A percentile compares a stretch with the other conserved stretches of the same genome.
phyloP scores from a whole-genome alignment of 1,140 invertebrate genomes.

The Rhagoletis zephyria region DNA sequence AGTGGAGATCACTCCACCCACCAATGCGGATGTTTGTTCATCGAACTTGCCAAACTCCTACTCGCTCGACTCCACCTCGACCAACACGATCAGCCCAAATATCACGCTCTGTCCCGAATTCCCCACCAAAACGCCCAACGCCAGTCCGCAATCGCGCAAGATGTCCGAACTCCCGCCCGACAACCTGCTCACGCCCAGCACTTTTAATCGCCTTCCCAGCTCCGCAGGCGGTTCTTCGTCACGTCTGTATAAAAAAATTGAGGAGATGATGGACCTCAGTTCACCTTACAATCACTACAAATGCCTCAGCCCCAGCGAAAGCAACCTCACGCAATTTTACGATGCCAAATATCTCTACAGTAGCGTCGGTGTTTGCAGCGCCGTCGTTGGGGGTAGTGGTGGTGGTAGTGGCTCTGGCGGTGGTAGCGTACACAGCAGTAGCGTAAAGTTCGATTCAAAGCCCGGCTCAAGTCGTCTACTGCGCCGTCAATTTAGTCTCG shows the following conservation, averaged over 20 bases:
- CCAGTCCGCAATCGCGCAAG: constrained; percentile 68
- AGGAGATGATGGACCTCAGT: constrained; percentile 78
- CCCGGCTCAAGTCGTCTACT: constrained; percentile 75
- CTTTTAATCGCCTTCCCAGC: constrained; percentile 69
- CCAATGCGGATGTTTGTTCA: constrained; percentile 64
- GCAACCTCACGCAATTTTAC: constrained; percentile 73
- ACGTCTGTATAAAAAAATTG: constrained; percentile 71
- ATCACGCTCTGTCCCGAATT: constrained; percentile 69
- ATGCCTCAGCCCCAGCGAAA: constrained; percentile 81
- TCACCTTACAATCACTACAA: constrained; percentile 82
- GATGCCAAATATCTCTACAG: constrained; percentile 71
- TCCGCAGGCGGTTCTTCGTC: constrained; percentile 69
- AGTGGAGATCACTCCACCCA: constrained; percentile 71
- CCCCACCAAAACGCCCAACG: constrained; percentile 63
- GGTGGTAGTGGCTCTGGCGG: constrained; percentile 57
- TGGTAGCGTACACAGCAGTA: constrained; percentile 58
- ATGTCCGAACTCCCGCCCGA: constrained; percentile 69
- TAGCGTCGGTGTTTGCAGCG: constrained; percentile 55
- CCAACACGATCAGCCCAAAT: constrained; percentile 70
- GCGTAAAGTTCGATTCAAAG: constrained; percentile 65
- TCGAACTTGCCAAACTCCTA: constrained; percentile 69
- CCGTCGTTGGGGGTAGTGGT: constrained; percentile 54
- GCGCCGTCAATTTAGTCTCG: constrained; percentile 81
- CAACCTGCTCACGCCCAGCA: constrained; percentile 68
- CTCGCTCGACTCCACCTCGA: constrained; percentile 71